Evolutionary conservation across 2,797 vertebrate species (phyloP).

Genomic region (Melanotaenia trifasciata): DNA sequence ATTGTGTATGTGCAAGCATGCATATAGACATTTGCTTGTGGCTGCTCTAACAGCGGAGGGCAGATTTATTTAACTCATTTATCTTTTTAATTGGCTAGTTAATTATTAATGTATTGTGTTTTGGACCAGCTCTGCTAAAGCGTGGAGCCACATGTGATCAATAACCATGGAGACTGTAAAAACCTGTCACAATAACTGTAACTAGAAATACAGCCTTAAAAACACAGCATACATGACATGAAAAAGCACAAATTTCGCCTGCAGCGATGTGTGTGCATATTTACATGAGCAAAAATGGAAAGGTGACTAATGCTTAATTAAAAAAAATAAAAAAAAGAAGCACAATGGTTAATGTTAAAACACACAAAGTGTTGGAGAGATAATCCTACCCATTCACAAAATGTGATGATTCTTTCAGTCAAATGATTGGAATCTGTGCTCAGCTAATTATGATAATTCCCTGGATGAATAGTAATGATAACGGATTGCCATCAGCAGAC

Average conservation of each 20-base stretch:
- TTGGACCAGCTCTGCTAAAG: slow-evolving; percentile 49
- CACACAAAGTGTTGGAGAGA: slow-evolving; percentile 27
- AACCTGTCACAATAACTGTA: slow-evolving; percentile 24
- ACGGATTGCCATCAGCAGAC: slow-evolving; percentile 53
- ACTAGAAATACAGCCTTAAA: slow-evolving; percentile 21
- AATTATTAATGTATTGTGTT: slow-evolving; percentile 80
- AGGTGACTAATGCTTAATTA: slow-evolving; percentile 10
- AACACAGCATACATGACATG: slow-evolving; percentile 3
- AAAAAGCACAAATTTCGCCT: neutral
- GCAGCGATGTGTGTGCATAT: neutral
- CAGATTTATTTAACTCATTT: slow-evolving; percentile 78
- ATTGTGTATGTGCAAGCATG: slow-evolving; percentile 22
- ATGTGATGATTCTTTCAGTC: slow-evolving; percentile 54
- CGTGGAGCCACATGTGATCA: slow-evolving; percentile 63
- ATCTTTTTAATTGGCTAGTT: slow-evolving; percentile 80
- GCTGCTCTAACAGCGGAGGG: slow-evolving; percentile 40
- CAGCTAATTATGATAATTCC: slow-evolving; percentile 72
- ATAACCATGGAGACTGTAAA: slow-evolving; percentile 46
- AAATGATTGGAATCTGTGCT: slow-evolving; percentile 61
- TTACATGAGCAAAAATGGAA: neutral
- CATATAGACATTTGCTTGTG: slow-evolving; percentile 46
- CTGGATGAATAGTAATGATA: slow-evolving; percentile 55
- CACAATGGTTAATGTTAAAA: slow-evolving; percentile 33
- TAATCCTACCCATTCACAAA: slow-evolving; percentile 50
- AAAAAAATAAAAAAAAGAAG: slow-evolving; percentile 20